Percentiles rank a stretch among this genome's conserved stretches.
These are phyloP conservation scores for Barbus barbus DNA, from an alignment of 2,113 vertebrate genomes.

Conservation along the genomic window DNA sequence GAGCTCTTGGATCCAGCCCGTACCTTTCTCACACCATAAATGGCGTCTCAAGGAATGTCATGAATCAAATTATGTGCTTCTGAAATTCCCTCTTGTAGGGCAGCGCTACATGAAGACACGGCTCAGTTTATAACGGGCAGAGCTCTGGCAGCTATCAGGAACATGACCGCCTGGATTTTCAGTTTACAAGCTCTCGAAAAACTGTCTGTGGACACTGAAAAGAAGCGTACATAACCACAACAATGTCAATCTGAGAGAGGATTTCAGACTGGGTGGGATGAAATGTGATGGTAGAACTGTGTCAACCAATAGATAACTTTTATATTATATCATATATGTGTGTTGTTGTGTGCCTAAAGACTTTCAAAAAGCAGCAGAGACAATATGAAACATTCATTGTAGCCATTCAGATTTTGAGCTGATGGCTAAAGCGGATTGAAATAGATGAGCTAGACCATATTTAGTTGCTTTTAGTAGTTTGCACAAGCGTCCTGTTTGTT, in stretches of 20 bases:
- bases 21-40: constrained; percentile 33
- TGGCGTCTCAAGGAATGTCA: constrained; percentile 37
- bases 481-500: background rate
- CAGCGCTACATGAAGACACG: constrained; percentile 6
- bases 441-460: background rate
- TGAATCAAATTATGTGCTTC: constrained; percentile 40
- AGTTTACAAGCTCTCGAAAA: constrained; percentile 9
- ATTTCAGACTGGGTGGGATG: background rate
- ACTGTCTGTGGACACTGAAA: background rate
- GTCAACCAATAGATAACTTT: background rate
- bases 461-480: background rate
- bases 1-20: background rate
- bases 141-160: constrained; percentile 28
- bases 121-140: constrained; percentile 18
- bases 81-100: constrained; percentile 38
- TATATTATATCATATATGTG: no score
- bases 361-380: background rate
- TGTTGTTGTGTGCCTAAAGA: background rate
- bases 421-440: background rate
- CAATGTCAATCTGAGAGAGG: background rate
- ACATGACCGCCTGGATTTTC: constrained; percentile 18
- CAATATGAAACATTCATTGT: background rate
- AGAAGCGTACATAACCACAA: background rate
- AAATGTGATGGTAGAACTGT: background rate
- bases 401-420: background rate